These are phyloP conservation scores for Hycleus phaleratus DNA, from an alignment of 1,140 invertebrate species.

Conservation along the genomic window DNA sequence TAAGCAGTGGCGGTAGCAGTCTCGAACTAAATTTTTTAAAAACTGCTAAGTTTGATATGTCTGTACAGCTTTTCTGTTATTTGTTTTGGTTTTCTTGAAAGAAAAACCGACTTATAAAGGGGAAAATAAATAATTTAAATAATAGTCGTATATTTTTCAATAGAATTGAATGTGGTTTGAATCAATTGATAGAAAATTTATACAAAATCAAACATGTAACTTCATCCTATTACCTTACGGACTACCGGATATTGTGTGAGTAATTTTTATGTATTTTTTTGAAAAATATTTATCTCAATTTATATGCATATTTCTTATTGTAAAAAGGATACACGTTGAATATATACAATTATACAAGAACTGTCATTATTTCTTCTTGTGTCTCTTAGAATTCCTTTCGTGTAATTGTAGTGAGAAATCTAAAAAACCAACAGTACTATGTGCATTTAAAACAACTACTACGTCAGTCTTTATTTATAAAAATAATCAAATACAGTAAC, in stretches of 20 bases:
- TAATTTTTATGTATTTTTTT: neutral
- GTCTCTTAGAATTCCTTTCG: no score
- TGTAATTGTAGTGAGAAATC: no score
- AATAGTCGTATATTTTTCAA: slow-evolving; percentile 3
- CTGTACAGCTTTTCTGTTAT: neutral
- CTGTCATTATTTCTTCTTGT: no score
- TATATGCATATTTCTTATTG: neutral
- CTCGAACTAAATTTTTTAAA: neutral
- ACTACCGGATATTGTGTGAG: neutral
- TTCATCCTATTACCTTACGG: neutral
- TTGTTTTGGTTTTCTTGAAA: no score
- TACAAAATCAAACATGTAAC: neutral
- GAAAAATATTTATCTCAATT: neutral
- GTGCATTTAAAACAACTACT: no score
- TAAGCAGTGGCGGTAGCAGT: slow-evolving; percentile 10
- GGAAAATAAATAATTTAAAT: no score
- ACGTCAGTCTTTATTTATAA: no score
- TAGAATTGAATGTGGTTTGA: slow-evolving; percentile 2
- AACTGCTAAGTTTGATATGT: slow-evolving; percentile 3
- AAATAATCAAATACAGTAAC: no score
- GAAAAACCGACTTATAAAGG: no score
- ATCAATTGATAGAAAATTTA: neutral
- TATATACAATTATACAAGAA: no score
- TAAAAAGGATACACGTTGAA: neutral
- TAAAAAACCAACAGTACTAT: no score